phyloP scores from a whole-genome alignment of 2,113 vertebrate species.

The Neodontobutis hainanensis region DNA sequence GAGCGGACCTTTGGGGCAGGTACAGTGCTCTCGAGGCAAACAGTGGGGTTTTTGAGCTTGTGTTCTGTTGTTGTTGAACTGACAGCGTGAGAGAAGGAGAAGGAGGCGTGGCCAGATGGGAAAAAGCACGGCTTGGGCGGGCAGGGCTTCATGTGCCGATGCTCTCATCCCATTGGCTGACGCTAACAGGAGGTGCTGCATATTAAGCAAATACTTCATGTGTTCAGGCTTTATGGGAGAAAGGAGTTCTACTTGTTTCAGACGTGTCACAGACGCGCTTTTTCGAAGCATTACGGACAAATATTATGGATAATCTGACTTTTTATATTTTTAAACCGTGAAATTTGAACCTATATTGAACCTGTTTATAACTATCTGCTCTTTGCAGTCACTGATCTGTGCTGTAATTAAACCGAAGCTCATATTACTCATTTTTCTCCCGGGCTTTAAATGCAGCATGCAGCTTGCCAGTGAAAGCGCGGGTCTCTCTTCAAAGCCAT shows the following conservation, averaged over 20 bases:
- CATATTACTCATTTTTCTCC: constrained; percentile 1
- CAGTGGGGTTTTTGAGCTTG: background rate
- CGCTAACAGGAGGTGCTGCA: constrained; percentile 1
- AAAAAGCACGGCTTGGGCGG: constrained; percentile 13
- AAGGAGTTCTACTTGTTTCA: background rate
- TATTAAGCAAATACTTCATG: background rate
- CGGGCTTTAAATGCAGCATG: background rate
- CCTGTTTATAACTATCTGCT: too few relatives aligned
- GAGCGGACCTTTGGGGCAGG: too few relatives aligned
- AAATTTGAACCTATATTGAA: too few relatives aligned
- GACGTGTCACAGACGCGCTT: background rate
- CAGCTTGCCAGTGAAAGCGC: background rate
- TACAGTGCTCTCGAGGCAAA: too few relatives aligned
- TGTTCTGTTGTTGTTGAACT: constrained; percentile 35
- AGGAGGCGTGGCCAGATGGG: constrained; percentile 16
- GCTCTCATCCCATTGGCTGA: constrained; percentile 48
- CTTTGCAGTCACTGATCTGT: too few relatives aligned
- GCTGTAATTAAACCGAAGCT: background rate
- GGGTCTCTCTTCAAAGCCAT: background rate
- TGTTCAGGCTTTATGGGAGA: constrained; percentile 5
- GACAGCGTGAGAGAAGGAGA: constrained; percentile 62
- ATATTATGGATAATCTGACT: background rate
- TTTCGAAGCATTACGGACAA: too few relatives aligned
- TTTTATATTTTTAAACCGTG: background rate
- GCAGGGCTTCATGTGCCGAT: constrained; percentile 17